These are phyloP conservation scores for Eulimnadia texana DNA, from an alignment of 1,140 invertebrate genomes.

Conservation along the genomic window DNA sequence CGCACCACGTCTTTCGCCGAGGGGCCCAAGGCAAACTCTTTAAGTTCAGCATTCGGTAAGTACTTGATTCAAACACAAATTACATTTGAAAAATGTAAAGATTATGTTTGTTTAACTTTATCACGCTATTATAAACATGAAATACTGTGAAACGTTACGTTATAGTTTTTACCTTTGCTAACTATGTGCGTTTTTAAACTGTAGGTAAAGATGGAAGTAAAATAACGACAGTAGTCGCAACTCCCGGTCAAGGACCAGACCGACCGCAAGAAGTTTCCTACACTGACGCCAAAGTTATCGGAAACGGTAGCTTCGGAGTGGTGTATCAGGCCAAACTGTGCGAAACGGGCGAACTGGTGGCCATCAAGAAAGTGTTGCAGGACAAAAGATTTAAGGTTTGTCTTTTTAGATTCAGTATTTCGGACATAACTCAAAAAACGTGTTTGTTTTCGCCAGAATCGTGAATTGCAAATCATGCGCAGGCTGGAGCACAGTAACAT, in stretches of 20 bases:
- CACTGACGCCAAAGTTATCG: constrained; percentile 94
- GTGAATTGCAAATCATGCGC: constrained; percentile 99
- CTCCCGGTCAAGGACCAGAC: constrained; percentile 84
- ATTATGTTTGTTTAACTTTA: too few species aligned
- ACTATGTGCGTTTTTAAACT: constrained; percentile 19
- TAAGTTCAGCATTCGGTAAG: constrained; percentile 38
- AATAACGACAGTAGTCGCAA: constrained; percentile 91
- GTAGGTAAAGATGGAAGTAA: constrained; percentile 78
- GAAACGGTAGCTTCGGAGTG: constrained; percentile 98
- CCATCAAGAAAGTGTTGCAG: constrained; percentile 99
- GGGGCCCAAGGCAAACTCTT: constrained; percentile 16
- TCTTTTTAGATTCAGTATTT: background rate
- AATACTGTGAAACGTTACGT: background rate
- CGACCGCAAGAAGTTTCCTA: constrained; percentile 90
- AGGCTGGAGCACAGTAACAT: constrained; percentile 98
- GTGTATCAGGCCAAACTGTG: constrained; percentile 96
- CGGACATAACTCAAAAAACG: background rate
- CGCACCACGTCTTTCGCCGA: constrained; percentile 93
- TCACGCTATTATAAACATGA: too few species aligned
- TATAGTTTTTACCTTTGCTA: constrained; percentile 3
- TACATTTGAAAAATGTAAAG: too few species aligned
- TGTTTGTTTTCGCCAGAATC: constrained; percentile 61
- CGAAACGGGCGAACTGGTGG: constrained; percentile 89
- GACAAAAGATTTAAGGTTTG: constrained; percentile 94
- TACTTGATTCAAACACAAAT: too few species aligned